Evolutionary conservation across 2,888 invertebrate species (phyloP).

Genomic region (Ptycholaimellus sp.): DNA sequence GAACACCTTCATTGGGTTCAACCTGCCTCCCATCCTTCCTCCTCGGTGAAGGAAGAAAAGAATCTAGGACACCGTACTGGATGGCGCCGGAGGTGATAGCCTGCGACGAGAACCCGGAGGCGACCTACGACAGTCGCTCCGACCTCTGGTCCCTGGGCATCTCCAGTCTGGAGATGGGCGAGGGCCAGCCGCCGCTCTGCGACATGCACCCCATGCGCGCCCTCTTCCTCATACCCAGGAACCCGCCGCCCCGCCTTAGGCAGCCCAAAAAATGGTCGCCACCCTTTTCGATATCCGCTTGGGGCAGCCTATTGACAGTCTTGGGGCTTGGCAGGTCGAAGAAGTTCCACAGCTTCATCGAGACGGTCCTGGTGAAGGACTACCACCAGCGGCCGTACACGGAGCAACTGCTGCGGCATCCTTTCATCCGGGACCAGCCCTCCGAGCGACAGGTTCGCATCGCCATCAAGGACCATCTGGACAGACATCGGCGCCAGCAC

Average conservation of each 20-base stretch:
- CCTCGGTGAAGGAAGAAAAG: constrained; percentile 6
- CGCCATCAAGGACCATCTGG: constrained; percentile 96
- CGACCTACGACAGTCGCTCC: constrained; percentile 68
- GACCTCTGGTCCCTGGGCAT: constrained; percentile 45
- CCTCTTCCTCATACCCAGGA: constrained; percentile 85
- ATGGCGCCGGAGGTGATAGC: constrained; percentile 99
- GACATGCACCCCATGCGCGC: constrained; percentile 99
- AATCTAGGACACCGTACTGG: constrained; percentile 27
- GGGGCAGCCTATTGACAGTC: background rate
- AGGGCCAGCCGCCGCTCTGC: constrained; percentile 46
- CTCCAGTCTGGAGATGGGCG: constrained; percentile 56
- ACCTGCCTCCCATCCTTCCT: no score
- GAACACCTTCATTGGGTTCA: constrained; percentile 98
- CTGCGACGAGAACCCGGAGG: constrained; percentile 97
- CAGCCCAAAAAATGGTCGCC: constrained; percentile 27
- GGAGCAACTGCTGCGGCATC: constrained; percentile 82
- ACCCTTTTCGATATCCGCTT: background rate
- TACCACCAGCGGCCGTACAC: constrained; percentile 95
- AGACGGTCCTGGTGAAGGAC: constrained; percentile 91
- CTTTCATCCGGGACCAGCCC: constrained; percentile 93
- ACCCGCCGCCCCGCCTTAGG: constrained; percentile 85
- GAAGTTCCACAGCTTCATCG: constrained; percentile 82
- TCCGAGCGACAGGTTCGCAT: constrained; percentile 91
- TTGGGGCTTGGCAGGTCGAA: constrained; percentile 38
- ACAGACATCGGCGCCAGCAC: constrained; percentile 40